Evolutionary conservation across 1,140 invertebrate genomes (phyloP), one percentile per base, ranked within the genome.

Genomic region (Drosophila aff.): DNA sequence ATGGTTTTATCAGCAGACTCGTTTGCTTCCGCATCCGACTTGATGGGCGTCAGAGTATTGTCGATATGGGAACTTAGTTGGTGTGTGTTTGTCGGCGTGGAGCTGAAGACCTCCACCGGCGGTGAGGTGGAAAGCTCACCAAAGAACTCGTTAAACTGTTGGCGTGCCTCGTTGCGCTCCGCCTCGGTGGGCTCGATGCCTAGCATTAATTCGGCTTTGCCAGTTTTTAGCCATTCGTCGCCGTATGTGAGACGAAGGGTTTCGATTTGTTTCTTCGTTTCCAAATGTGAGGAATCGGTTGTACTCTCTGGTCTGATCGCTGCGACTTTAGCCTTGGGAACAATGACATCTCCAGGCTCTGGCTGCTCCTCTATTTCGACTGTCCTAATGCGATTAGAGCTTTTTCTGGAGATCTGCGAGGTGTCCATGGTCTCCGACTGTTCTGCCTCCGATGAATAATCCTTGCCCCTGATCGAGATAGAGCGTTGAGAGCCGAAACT

Each of bases 211-310:
- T 93, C 92, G 4, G 94, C 95, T 40, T 93, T 94, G 11, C 94
- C 93, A 64, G 91, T 93, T 44, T 94, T 94, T 15, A 96, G 73
- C 95, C 95, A 96, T 46, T 94, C 93, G 74, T 94, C 94, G 10
- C 95, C 95, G 86, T 94, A 95, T 43, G 94, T 94, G 64, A 94
- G 84, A 15, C 95, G 91, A 11, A 96, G 64, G 21, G 93, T 93
- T 59, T 95, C 93, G 58, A 96, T 94, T 86, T 95, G 94, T 67
- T 94, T 94, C 75, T 95, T 96, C 0, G 94, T 94, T 78, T 95
- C 94, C 49, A 96, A 91, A 82, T 95, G 82, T 8, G 77, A 67
- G 10, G 62, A 69, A 47, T 81, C 77, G 6, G 40, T 49, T 16
- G 59, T 9, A 11, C 1, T 26, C 36, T 79, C 69, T 21, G 26